phyloP scores from a whole-genome alignment of 2,797 vertebrate species.

The Anniella stebbinsi region DNA sequence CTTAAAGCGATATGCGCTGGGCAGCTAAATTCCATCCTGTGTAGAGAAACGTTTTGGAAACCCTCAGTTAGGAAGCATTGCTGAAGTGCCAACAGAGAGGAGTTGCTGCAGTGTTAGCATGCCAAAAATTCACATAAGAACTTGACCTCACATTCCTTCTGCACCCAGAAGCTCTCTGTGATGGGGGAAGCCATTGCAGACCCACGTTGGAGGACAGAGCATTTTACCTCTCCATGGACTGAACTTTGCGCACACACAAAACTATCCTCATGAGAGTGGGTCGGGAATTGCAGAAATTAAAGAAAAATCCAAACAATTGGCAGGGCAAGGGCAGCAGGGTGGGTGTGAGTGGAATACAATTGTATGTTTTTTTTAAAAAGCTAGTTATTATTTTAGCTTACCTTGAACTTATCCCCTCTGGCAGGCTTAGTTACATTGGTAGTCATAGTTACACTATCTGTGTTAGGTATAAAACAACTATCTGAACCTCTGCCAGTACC shows the following conservation, averaged over 20 bases:
- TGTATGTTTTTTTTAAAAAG: neutral
- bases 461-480: constrained; percentile 16
- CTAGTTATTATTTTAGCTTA: neutral
- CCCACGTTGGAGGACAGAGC: neutral
- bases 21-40: constrained; percentile 22
- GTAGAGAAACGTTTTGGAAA: constrained; percentile 21
- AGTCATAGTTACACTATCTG: constrained; percentile 9
- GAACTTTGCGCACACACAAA: neutral
- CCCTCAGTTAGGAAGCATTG: constrained; percentile 24
- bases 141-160: constrained; percentile 18
- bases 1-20: neutral
- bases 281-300: constrained; percentile 23
- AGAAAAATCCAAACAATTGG: neutral
- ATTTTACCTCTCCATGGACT: constrained; percentile 7
- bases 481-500: constrained; percentile 16
- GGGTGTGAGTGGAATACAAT: neutral
- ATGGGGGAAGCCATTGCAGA: neutral
- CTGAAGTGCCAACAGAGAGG: constrained; percentile 11
- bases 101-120: constrained; percentile 24
- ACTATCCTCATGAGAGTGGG: neutral
- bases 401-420: constrained; percentile 1
- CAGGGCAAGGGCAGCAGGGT: no score
- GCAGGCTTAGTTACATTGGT: neutral
- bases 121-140: constrained; percentile 32
- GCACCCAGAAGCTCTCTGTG: neutral